Evolutionary conservation across 2,113 vertebrate species (phyloP).

Genomic region (Mus pahari): DNA sequence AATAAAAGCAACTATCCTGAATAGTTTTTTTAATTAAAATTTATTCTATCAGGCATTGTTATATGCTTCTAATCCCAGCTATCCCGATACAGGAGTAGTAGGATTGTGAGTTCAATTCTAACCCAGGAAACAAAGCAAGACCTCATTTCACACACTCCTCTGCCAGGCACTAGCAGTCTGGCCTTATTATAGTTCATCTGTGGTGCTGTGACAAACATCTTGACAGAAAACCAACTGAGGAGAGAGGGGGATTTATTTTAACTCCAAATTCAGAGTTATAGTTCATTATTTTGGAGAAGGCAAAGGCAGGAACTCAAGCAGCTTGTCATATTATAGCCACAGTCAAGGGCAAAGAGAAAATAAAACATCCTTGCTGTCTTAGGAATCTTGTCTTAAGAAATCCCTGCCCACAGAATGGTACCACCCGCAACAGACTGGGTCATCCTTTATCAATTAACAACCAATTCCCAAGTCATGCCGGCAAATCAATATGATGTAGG

Average conservation of each 20-base stretch:
- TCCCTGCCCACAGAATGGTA: neutral
- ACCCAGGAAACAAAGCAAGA: neutral
- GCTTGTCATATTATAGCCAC: neutral
- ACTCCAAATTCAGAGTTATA: neutral
- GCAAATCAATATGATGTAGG: neutral
- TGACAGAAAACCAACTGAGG: neutral
- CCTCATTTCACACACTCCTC: neutral
- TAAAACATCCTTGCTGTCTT: neutral
- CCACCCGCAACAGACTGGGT: neutral
- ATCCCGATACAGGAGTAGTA: neutral
- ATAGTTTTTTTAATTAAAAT: neutral
- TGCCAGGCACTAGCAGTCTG: neutral
- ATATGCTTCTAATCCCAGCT: neutral
- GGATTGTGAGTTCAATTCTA: neutral
- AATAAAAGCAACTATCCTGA: neutral
- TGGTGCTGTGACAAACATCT: neutral
- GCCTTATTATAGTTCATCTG: neutral
- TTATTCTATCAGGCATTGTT: neutral
- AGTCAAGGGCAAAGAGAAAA: neutral
- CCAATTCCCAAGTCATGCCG: neutral
- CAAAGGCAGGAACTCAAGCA: neutral
- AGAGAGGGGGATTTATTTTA: neutral
- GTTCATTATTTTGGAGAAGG: neutral
- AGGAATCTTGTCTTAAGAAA: neutral
- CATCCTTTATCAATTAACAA: neutral